phyloP scores from a whole-genome alignment of 2,113 vertebrate genomes.

The Atractosteus spatula region DNA sequence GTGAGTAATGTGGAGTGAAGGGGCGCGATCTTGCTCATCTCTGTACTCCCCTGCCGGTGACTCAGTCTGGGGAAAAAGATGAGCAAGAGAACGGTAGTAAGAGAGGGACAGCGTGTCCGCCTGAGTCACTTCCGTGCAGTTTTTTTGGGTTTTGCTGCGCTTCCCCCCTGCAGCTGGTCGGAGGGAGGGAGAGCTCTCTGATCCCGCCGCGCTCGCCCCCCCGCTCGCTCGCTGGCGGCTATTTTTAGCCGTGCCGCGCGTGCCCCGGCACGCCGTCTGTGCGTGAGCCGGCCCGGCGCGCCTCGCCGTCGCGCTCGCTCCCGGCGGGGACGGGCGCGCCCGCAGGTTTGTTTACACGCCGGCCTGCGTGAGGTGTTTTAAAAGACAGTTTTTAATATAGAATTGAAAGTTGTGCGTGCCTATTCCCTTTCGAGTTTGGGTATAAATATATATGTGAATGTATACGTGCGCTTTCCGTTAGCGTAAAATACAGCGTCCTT shows the following conservation, averaged over 20 bases:
- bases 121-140: not conserved
- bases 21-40: constrained; percentile 25
- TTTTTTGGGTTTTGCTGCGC: not conserved
- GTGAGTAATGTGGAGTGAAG: constrained; percentile 29
- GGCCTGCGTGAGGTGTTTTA: too few species aligned
- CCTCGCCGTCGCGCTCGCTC: constrained; percentile 20
- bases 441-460: too few species aligned
- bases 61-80: constrained; percentile 18
- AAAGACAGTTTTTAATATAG: too few species aligned
- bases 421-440: too few species aligned
- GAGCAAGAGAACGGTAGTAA: constrained; percentile 13
- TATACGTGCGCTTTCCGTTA: too few species aligned
- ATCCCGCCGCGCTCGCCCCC: constrained; percentile 24
- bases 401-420: too few species aligned
- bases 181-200: constrained; percentile 4
- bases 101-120: constrained; percentile 1
- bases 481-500: too few species aligned
- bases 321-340: not conserved
- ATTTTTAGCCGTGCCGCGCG: constrained; percentile 64
- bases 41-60: constrained; percentile 15
- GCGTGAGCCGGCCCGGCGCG: constrained; percentile 43
- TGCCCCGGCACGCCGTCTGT: constrained; percentile 61
- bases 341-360: too few species aligned
- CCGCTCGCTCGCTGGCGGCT: constrained; percentile 43
- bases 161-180: not conserved